Evolutionary conservation across 2,113 vertebrate genomes (phyloP).

Genomic region (Numenius arquata): DNA sequence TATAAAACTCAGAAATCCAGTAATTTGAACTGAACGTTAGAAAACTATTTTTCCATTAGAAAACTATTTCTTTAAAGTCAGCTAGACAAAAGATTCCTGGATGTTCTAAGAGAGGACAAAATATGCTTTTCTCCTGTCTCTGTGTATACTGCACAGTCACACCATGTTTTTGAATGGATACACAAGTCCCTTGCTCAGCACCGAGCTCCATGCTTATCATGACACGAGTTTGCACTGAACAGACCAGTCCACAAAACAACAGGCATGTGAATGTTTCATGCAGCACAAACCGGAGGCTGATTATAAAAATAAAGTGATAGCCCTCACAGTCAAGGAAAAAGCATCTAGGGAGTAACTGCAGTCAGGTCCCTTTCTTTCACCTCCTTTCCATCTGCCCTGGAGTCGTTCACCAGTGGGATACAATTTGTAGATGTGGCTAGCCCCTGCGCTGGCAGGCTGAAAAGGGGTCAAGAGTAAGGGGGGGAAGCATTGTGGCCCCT

Average conservation of each 20-base stretch:
- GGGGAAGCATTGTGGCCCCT: not conserved
- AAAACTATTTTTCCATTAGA: not conserved
- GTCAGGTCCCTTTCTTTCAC: not conserved
- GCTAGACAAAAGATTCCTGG: not conserved
- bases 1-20: not conserved
- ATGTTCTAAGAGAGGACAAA: not conserved
- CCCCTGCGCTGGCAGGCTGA: fast-evolving
- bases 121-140: not conserved
- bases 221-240: fast-evolving
- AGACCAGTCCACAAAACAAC: not conserved
- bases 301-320: not conserved
- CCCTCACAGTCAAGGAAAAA: not conserved
- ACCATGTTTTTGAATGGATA: not conserved
- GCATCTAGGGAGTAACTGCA: not conserved
- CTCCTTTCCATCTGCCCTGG: not conserved
- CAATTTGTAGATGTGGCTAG: not conserved
- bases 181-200: not conserved
- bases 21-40: not conserved
- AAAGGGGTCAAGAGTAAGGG: not conserved
- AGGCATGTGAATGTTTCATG: fast-evolving
- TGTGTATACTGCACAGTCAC: not conserved
- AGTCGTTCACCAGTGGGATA: fast-evolving
- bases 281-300: not conserved
- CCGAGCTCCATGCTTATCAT: fast-evolving
- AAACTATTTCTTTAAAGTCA: not conserved